Percentiles rank a stretch among this genome's conserved stretches.
Conservation (phyloP, 2,113 vertebrate species). For the Upupa epops region DNA sequence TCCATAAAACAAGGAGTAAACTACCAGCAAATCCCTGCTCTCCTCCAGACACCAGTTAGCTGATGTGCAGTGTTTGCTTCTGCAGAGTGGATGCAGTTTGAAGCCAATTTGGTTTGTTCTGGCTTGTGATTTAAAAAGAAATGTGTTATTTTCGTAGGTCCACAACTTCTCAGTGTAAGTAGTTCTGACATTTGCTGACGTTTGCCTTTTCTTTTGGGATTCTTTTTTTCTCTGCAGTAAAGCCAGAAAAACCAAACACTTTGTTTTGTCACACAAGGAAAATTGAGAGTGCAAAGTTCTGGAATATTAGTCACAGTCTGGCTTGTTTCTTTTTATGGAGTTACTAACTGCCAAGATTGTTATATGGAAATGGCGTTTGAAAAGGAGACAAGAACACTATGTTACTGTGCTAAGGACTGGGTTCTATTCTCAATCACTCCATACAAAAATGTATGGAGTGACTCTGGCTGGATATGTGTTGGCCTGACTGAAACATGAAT, state of each 20-base stretch:
- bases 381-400: slow-evolving; percentile 64
- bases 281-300: slow-evolving; percentile 59
- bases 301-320: slow-evolving; percentile 75
- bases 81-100: slow-evolving; percentile 22
- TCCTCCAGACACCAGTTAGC: slow-evolving; percentile 44
- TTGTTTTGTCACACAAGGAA: slow-evolving; percentile 61
- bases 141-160: slow-evolving; percentile 25
- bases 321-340: slow-evolving; percentile 60
- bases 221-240: slow-evolving; percentile 30
- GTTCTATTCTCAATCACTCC: slow-evolving; percentile 31
- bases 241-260: slow-evolving; percentile 65
- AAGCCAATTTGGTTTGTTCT: slow-evolving; percentile 50
- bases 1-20: slow-evolving; percentile 54
- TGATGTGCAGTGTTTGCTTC: slow-evolving; percentile 16
- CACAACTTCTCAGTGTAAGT: slow-evolving; percentile 26
- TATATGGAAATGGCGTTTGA: slow-evolving; percentile 65
- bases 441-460: slow-evolving; percentile 15
- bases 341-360: slow-evolving; percentile 62
- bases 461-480: slow-evolving; percentile 30
- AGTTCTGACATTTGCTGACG: slow-evolving; percentile 55
- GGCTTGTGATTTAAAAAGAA: slow-evolving; percentile 30
- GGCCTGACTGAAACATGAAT: slow-evolving; percentile 9
- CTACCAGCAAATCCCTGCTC: slow-evolving; percentile 63
- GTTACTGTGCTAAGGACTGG: slow-evolving; percentile 50
- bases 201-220: slow-evolving; percentile 60